Evolutionary conservation across 2,113 vertebrate species (phyloP), one percentile per base, ranked within the genome.

Genomic region (Brevimyrus niger): DNA sequence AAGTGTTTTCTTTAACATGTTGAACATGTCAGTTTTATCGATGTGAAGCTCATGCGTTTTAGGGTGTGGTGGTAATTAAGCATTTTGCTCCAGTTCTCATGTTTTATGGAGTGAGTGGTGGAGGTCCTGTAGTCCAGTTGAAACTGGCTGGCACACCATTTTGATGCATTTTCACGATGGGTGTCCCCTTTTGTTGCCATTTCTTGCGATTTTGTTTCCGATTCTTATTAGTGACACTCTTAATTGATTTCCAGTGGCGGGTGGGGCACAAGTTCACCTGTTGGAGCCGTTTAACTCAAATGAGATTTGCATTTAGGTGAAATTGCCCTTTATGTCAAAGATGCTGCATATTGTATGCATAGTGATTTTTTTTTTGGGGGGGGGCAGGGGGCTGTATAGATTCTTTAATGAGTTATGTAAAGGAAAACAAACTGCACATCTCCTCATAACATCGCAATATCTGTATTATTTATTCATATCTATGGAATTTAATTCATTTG

Each of bases 301-400:
- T 44, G 87, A 87, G 1, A 87, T 61, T 65, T 87, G 55, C 94
- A 92, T 95, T 96, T 95, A 96, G 94, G 91, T 95, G 93, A 94
- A 95, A 95, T 96, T 95, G 95, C 95, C 95, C 95, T 97, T 95
- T 95, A 94, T 93, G 93, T 94, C 92, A 91, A 94, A 95, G 93
- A 95, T 95, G 96, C 97, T 97, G 95, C 96, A 96, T 95, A 96
- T 96, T 96, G 95, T 97, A 95, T 94, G 96, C 96, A 95, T 95
- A 95, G 92, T 95, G 93, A 89, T 95, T n/a, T n/a, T n/a, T n/a
- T n/a, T n/a, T n/a, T 94, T 95, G 93, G 94, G 93, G 95, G 93
- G 88, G 89, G 92, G 90, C 83, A 88, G 90, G 83, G 91, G 91
- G 93, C 93, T 93, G 82, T 92, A 91, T 90, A 90, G 90, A 89